Base-by-base conservation (phyloP, 2,888 invertebrate genomes). In the Pelosia muscerda region DNA sequence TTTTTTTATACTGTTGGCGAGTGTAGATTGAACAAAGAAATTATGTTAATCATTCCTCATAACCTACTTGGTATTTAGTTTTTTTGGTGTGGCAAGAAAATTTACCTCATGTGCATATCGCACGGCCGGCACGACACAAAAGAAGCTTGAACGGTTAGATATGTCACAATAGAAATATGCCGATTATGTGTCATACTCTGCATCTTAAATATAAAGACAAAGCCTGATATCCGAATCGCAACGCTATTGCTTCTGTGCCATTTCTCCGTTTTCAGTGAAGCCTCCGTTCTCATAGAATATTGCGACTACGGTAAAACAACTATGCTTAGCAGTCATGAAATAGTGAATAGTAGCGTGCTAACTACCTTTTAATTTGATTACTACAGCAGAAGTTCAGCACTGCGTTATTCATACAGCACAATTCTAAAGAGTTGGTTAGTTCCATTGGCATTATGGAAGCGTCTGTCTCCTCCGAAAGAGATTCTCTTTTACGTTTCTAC, bases 21-120 rank as follows among this genome's bases (percentile, higher is more conserved):
- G 49, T 49, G 49, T 49, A n/a, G n/a, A 49, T 49, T 49, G 49
- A 49, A 49, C 49, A 49, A 49, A 49, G n/a, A 49, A 49, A n/a
- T 19, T n/a, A 49, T 49, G 19, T 49, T 49, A 49, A 49, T 49
- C 49, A 49, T n/a, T 49, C 49, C 42, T 42, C 42, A 19, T 42
- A 42, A 42, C 6, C 49, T 42, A 42, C 13, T 42, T 42, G 19
- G 42, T 19, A 42, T 1, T 42, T 34, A 28, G 28, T 34, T 42
- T 42, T 42, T 38, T 42, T 42, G 19, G 19, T 42, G 42, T 19
- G 0, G 42, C 42, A 19, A 42, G 42, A 42, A 42, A 42, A 19
- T 19, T 42, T 19, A 38, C 38, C 42, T 42, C 42, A 42, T 42
- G 19, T 42, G 19, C 42, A 42, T 42, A 42, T 42, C 42, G 42